Evolutionary conservation across 1,140 invertebrate species (phyloP).

Genomic region (Olivierus martensii): DNA sequence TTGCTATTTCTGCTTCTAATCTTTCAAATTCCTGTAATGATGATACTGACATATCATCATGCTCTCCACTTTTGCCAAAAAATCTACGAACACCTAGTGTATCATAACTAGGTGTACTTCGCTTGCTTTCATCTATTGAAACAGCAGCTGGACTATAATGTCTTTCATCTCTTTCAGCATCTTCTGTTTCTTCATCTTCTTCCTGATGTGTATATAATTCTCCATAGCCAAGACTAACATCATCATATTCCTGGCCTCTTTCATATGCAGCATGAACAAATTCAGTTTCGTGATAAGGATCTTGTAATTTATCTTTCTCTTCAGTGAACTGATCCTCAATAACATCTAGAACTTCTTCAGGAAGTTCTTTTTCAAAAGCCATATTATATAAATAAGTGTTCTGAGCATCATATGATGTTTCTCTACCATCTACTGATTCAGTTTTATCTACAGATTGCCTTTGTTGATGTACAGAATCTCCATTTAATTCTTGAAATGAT

Average conservation of each 20-base stretch:
- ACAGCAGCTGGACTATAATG: conserved; percentile 7
- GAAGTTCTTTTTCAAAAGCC: background rate
- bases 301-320: background rate
- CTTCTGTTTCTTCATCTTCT: conserved; percentile 34
- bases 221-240: conserved; percentile 21
- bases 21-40: conserved; percentile 36
- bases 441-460: too few relatives aligned
- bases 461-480: too few relatives aligned
- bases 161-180: conserved; percentile 27
- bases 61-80: conserved; percentile 13
- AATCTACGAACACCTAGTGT: conserved; percentile 2
- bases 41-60: conserved; percentile 21
- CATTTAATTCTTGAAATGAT: too few relatives aligned
- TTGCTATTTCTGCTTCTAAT: conserved; percentile 30
- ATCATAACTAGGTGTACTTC: conserved; percentile 14
- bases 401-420: too few relatives aligned
- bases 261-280: conserved; percentile 5
- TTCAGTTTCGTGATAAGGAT: conserved; percentile 7
- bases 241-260: conserved; percentile 10
- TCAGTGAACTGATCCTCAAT: background rate
- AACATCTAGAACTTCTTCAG: background rate
- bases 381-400: background rate
- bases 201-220: conserved; percentile 40
- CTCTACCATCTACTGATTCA: too few relatives aligned
- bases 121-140: conserved; percentile 55